phyloP scores from a whole-genome alignment of 1,140 invertebrate genomes.

The Panagrolaimus sp. region DNA sequence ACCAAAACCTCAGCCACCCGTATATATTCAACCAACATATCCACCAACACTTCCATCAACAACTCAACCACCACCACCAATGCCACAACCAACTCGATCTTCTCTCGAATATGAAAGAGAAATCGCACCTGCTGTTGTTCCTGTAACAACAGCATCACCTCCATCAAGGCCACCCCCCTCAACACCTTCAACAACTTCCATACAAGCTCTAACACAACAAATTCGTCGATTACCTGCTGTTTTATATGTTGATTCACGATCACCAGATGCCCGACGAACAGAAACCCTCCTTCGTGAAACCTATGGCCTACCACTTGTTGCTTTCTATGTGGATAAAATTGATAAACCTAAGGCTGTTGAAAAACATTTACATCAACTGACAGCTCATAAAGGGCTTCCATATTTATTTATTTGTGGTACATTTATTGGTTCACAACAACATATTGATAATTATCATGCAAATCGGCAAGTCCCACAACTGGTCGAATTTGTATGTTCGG shows the following conservation, averaged over 20 bases:
- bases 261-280: slow-evolving; percentile 31
- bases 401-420: slow-evolving; percentile 58
- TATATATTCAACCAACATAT: neutral
- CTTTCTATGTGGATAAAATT: slow-evolving; percentile 58
- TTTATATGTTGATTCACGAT: slow-evolving; percentile 51
- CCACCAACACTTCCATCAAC: no score
- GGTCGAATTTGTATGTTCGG: slow-evolving; percentile 54
- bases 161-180: slow-evolving; percentile 7
- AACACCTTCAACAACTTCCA: slow-evolving; percentile 40
- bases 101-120: no score
- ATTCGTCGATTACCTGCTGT: slow-evolving; percentile 56
- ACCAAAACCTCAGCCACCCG: neutral
- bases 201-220: slow-evolving; percentile 52
- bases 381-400: slow-evolving; percentile 53
- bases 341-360: slow-evolving; percentile 44
- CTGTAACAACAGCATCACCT: slow-evolving; percentile 15
- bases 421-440: slow-evolving; percentile 49
- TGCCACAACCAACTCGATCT: neutral
- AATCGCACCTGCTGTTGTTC: no score
- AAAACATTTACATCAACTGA: slow-evolving; percentile 49
- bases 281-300: slow-evolving; percentile 51
- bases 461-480: slow-evolving; percentile 49
- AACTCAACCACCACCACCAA: slow-evolving; percentile 11
- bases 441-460: slow-evolving; percentile 55
- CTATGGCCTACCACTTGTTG: slow-evolving; percentile 54